These are phyloP conservation scores for Argentina silus DNA, from an alignment of 2,797 vertebrate species.

Conservation along the genomic window DNA sequence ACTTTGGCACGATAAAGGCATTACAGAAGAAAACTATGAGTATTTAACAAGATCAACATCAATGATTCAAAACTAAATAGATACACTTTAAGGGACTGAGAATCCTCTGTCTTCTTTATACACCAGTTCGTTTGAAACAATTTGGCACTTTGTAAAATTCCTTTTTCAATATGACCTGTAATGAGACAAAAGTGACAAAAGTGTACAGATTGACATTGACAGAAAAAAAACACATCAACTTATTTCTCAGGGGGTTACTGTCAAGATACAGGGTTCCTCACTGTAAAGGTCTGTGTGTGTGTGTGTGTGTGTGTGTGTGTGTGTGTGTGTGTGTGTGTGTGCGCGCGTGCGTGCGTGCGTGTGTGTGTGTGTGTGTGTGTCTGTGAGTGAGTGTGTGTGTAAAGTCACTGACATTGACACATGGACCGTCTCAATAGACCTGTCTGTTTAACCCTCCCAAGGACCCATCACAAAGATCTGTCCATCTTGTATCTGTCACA, in stretches of 20 bases:
- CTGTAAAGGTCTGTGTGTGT: conserved; percentile 52
- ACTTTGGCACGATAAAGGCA: conserved; percentile 75
- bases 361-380: conserved; percentile 12
- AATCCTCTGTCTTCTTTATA: conserved; percentile 18
- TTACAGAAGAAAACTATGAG: conserved; percentile 67
- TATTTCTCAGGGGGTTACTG: conserved; percentile 56
- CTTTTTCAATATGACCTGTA: conserved; percentile 29
- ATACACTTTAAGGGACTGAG: conserved; percentile 44
- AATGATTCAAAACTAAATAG: conserved; percentile 50
- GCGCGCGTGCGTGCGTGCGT: conserved; percentile 22
- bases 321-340: conserved; percentile 32
- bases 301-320: conserved; percentile 8
- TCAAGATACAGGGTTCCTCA: conserved; percentile 61
- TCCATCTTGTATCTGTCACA: conserved; percentile 24
- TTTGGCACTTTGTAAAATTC: conserved; percentile 60
- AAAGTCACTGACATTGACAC: conserved; percentile 46
- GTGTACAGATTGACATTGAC: conserved; percentile 67
- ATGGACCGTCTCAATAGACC: conserved; percentile 46
- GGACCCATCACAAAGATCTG: conserved; percentile 38
- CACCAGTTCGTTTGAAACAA: conserved; percentile 54
- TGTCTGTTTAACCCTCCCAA: conserved; percentile 30
- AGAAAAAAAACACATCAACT: conserved; percentile 64
- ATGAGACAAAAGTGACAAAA: conserved; percentile 67
- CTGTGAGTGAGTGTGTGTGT: conserved; percentile 34
- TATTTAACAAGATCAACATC: conserved; percentile 55